Evolutionary conservation across 1,140 invertebrate genomes (phyloP).

Genomic region (Pseudobourletiella spinata): DNA sequence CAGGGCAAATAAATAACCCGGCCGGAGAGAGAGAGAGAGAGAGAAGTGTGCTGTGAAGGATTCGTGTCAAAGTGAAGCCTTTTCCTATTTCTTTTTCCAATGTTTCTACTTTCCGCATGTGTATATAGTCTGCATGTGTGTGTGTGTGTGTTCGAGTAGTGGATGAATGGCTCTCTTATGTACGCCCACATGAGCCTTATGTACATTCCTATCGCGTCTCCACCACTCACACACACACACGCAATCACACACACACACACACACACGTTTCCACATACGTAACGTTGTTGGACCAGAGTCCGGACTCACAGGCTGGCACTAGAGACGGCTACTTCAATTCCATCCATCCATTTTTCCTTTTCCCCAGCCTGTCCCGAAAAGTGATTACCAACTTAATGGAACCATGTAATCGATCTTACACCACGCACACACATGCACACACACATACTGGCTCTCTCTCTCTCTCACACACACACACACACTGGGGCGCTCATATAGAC

Average conservation of each 20-base stretch:
- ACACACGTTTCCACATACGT: too few species aligned
- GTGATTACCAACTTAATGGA: constrained; percentile 17
- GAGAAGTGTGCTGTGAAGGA: constrained; percentile 14
- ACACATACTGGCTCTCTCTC: background rate
- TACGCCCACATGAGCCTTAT: background rate
- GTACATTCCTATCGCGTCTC: too few species aligned
- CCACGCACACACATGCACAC: background rate
- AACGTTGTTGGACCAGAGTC: too few species aligned
- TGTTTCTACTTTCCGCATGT: background rate
- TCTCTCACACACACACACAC: background rate
- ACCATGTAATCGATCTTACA: constrained; percentile 17
- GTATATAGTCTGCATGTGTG: background rate
- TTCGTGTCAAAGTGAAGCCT: constrained; percentile 14
- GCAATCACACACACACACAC: too few species aligned
- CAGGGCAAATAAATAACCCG: constrained; percentile 13
- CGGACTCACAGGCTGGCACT: too few species aligned
- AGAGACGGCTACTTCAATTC: constrained; percentile 7
- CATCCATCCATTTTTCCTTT: constrained; percentile 12
- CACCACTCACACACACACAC: background rate
- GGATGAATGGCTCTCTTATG: background rate
- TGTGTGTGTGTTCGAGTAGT: too few species aligned
- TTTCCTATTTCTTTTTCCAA: constrained; percentile 12
- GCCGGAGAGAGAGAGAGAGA: background rate
- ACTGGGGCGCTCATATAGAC: too few species aligned
- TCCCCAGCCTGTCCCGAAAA: constrained; percentile 9